These are phyloP conservation scores for Suricata suricatta DNA, from an alignment of 2,113 vertebrate species.

Conservation along the genomic window DNA sequence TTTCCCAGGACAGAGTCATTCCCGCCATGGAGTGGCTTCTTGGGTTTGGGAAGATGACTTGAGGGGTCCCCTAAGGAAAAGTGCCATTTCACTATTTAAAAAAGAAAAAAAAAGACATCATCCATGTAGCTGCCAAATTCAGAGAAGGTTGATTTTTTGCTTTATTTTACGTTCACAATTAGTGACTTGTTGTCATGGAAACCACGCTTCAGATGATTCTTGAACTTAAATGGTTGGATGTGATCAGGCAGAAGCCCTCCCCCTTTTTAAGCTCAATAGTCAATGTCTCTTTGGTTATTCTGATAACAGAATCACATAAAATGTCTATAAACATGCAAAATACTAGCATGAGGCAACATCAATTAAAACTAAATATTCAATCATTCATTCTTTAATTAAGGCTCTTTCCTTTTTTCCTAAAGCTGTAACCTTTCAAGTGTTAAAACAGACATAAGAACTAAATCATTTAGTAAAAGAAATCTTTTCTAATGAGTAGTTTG, in stretches of 20 bases:
- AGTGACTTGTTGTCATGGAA: conserved; percentile 87
- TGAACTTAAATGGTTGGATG: conserved; percentile 86
- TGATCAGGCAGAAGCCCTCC: conserved; percentile 79
- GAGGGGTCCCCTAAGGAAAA: conserved; percentile 68
- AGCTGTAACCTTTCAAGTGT: conserved; percentile 86
- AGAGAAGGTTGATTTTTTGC: conserved; percentile 83
- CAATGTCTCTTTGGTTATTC: conserved; percentile 73
- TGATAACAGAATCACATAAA: conserved; percentile 84
- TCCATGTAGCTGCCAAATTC: conserved; percentile 79
- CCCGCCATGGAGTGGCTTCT: conserved; percentile 41
- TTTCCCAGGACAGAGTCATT: conserved; percentile 75
- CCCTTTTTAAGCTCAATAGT: conserved; percentile 71
- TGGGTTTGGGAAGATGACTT: conserved; percentile 57
- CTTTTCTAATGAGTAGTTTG: conserved; percentile 83
- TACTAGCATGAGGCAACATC: conserved; percentile 79
- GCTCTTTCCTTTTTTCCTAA: conserved; percentile 75
- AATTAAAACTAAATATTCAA: conserved; percentile 85
- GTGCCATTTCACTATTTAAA: conserved; percentile 50
- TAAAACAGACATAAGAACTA: conserved; percentile 83
- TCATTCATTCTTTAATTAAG: conserved; percentile 89
- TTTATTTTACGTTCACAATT: conserved; percentile 87
- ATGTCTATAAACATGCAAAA: conserved; percentile 85
- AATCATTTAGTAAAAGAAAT: conserved; percentile 81
- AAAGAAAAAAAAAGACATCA: not conserved
- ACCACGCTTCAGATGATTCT: conserved; percentile 86